phyloP scores from a whole-genome alignment of 2,797 vertebrate species.

The Aldrovandia affinis region DNA sequence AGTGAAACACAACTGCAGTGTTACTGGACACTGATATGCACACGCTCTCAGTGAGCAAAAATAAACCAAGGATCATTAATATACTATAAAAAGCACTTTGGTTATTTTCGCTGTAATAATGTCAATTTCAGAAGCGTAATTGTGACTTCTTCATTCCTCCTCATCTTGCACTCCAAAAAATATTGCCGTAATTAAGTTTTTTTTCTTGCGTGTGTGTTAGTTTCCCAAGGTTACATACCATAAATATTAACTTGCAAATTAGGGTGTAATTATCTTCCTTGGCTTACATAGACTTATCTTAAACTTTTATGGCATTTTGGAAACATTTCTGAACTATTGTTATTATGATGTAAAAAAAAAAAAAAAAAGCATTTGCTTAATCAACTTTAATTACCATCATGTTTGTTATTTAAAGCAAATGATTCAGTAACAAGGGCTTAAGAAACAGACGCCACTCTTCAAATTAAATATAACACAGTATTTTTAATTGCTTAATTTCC shows the following conservation, averaged over 20 bases:
- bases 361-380: not conserved
- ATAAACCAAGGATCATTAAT: slow-evolving; percentile 50
- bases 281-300: slow-evolving; percentile 12
- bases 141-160: slow-evolving; percentile 33
- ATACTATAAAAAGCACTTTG: slow-evolving; percentile 29
- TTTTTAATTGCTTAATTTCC: slow-evolving; percentile 66
- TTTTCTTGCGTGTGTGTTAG: slow-evolving; percentile 8
- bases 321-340: not conserved
- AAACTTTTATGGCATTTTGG: slow-evolving; percentile 9
- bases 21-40: slow-evolving; percentile 49
- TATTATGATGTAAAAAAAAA: not conserved
- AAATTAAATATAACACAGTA: slow-evolving; percentile 53
- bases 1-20: slow-evolving; percentile 32
- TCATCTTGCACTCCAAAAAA: slow-evolving; percentile 30
- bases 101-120: slow-evolving; percentile 40
- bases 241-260: slow-evolving; percentile 21
- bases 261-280: slow-evolving; percentile 25
- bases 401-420: slow-evolving; percentile 35
- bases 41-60: slow-evolving; percentile 50
- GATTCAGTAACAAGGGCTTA: slow-evolving; percentile 23
- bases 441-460: slow-evolving; percentile 52
- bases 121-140: not conserved
- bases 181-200: slow-evolving; percentile 19
- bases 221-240: not conserved
- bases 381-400: slow-evolving; percentile 11